A percentile compares a stretch with the other conserved stretches of the same genome.
Evolutionary conservation across 2,797 vertebrate species (phyloP).

Genomic region (Sphenodon punctatus): DNA sequence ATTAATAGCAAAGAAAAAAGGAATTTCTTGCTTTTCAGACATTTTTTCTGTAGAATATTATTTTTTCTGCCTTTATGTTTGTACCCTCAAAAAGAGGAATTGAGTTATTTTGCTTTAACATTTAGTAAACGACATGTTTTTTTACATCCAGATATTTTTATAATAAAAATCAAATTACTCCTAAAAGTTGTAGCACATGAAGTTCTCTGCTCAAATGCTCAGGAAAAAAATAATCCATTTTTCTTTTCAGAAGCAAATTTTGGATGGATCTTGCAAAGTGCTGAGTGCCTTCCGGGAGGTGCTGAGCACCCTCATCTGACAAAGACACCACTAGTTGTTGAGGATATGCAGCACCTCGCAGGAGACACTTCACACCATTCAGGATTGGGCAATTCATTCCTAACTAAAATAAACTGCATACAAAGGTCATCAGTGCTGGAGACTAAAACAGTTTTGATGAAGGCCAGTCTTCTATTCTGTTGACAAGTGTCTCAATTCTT

Average conservation of each 20-base stretch:
- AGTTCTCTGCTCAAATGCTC: not conserved
- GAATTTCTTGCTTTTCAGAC: conserved; percentile 4
- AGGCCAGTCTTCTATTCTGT: conserved; percentile 85
- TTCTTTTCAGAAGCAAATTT: conserved; percentile 55
- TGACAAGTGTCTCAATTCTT: conserved; percentile 96
- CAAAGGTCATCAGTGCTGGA: conserved; percentile 88
- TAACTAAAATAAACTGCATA: conserved; percentile 83
- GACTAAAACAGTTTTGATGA: conserved; percentile 90
- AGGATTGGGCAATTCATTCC: conserved; percentile 74
- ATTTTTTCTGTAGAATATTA: conserved; percentile 15
- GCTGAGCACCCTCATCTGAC: not conserved
- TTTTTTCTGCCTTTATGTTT: not conserved
- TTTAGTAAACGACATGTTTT: conserved; percentile 24
- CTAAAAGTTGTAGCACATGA: not conserved
- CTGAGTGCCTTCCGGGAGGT: conserved; percentile 8
- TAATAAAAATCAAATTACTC: not conserved
- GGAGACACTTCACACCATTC: conserved; percentile 52
- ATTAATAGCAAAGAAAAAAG: conserved; percentile 1
- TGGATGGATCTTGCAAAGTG: conserved; percentile 15
- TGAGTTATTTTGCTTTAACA: conserved; percentile 8
- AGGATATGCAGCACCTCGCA: conserved; percentile 41
- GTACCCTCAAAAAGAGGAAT: conserved; percentile 6
- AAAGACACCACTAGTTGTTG: not conserved
- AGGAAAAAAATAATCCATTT: conserved; percentile 33
- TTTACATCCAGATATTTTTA: not conserved